phyloP scores from a whole-genome alignment of 2,888 invertebrate species.

The Cerastis leucographa region DNA sequence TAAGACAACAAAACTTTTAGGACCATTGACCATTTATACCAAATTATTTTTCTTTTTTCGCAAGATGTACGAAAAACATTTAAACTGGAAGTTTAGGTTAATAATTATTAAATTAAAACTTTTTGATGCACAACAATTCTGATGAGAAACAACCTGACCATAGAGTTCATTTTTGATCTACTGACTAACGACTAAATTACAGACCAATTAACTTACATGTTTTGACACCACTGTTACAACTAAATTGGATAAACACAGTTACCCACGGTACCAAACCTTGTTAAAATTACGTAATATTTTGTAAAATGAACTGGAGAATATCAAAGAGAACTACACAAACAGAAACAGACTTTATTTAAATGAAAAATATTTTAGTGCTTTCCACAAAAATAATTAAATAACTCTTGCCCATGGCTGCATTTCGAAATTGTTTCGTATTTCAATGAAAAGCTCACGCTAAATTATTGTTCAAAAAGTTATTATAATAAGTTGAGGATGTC shows the following conservation, averaged over 20 bases:
- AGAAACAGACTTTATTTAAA: constrained; percentile 24
- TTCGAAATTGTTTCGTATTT: constrained; percentile 11
- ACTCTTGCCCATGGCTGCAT: not conserved
- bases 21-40: not conserved
- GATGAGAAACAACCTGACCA: not conserved
- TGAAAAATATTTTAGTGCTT: constrained; percentile 4
- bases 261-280: not conserved
- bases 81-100: not conserved
- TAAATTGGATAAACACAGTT: constrained; percentile 3
- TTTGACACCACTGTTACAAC: not conserved
- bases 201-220: too few species aligned
- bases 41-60: not conserved
- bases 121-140: not conserved
- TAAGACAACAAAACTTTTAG: not conserved
- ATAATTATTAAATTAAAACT: not conserved
- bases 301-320: not conserved
- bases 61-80: not conserved
- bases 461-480: constrained; percentile 10
- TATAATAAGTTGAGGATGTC: not conserved
- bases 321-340: constrained; percentile 18
- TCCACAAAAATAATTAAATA: constrained; percentile 15
- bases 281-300: constrained; percentile 9
- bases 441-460: not conserved
- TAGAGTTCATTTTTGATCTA: not conserved
- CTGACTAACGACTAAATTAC: not conserved